Evolutionary conservation across 2,113 vertebrate genomes (phyloP).

Genomic region (Carlito syrichta): DNA sequence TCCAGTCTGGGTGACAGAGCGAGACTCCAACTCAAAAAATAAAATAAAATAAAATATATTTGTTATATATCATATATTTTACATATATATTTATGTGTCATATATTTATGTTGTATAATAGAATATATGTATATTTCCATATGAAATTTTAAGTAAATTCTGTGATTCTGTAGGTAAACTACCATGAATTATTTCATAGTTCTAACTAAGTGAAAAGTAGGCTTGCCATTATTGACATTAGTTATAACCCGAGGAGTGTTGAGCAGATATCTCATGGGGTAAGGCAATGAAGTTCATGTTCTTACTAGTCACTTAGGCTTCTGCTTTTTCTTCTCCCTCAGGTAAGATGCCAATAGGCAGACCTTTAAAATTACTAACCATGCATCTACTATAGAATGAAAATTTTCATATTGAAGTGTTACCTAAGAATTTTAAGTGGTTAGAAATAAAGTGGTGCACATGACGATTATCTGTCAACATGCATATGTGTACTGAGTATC

Average conservation of each 20-base stretch:
- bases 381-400: not conserved
- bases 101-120: not conserved
- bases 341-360: not conserved
- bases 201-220: not conserved
- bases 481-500: not conserved
- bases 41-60: too few species aligned
- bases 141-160: not conserved
- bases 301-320: not conserved
- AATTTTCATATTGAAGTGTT: not conserved
- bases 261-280: not conserved
- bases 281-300: not conserved
- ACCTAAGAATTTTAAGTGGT: not conserved
- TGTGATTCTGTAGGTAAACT: not conserved
- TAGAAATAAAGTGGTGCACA: not conserved
- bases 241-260: not conserved
- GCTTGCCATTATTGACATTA: not conserved
- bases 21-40: too few species aligned
- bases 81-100: too few species aligned
- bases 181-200: not conserved
- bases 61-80: too few species aligned
- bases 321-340: not conserved
- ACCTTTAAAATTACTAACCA: not conserved
- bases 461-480: not conserved
- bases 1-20: too few species aligned
- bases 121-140: not conserved